Conservation (phyloP, 2,113 vertebrate genomes). For the Panurus biarmicus region DNA sequence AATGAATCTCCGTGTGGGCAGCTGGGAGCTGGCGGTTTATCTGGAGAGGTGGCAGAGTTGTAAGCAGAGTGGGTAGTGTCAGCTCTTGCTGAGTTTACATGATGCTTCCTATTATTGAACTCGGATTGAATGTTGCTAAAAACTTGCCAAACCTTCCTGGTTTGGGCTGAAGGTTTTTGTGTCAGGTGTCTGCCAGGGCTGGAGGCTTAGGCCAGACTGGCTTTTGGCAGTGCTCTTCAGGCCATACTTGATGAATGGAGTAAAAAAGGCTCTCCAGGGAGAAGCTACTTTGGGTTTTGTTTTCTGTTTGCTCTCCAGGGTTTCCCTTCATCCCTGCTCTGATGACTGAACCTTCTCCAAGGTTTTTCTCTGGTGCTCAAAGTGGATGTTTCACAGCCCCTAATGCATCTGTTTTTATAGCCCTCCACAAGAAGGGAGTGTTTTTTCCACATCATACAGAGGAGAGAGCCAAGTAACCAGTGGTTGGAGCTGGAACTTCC, state of each 20-base stretch:
- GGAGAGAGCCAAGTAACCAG: neutral
- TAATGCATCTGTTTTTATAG: neutral
- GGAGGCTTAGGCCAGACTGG: neutral
- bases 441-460: neutral
- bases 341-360: neutral
- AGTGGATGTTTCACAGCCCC: neutral
- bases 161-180: neutral
- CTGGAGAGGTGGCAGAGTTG: constrained; percentile 5
- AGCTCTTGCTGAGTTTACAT: neutral
- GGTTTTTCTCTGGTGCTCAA: neutral
- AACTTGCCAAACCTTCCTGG: neutral
- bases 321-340: neutral
- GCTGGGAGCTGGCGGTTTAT: constrained; percentile 6
- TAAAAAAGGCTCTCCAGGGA: neutral
- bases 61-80: constrained; percentile 37
- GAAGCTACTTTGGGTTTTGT: neutral
- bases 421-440: neutral
- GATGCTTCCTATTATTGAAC: constrained; percentile 22
- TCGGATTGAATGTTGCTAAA: neutral
- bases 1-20: constrained; percentile 40
- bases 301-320: neutral
- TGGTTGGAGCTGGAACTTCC: neutral
- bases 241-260: accelerated
- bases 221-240: neutral
- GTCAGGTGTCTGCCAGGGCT: neutral